These are phyloP conservation scores for Cynodonichthys magdalenae DNA, from an alignment of 2,797 vertebrate genomes.

Conservation along the genomic window DNA sequence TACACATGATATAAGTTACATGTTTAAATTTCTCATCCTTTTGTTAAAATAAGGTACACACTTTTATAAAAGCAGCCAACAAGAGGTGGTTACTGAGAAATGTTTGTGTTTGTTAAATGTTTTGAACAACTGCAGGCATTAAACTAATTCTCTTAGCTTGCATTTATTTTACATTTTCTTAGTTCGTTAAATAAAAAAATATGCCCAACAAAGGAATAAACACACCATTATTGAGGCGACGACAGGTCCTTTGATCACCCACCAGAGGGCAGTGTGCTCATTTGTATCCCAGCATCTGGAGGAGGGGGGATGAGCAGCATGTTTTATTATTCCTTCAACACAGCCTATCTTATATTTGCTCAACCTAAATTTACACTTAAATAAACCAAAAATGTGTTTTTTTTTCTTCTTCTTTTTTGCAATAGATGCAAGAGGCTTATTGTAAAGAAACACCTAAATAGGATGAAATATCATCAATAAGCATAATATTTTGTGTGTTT, in stretches of 20 bases:
- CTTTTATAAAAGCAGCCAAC: too few relatives aligned
- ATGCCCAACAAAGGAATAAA: not conserved
- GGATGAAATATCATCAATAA: too few relatives aligned
- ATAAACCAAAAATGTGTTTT: not conserved
- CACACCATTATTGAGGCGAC: constrained; percentile 95
- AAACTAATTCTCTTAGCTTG: not conserved
- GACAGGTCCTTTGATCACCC: constrained; percentile 98
- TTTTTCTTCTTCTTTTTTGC: constrained; percentile 10
- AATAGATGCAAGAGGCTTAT: not conserved
- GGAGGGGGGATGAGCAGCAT: not conserved
- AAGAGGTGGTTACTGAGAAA: too few relatives aligned
- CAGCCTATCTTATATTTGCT: not conserved
- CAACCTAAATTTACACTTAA: not conserved
- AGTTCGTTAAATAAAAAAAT: not conserved
- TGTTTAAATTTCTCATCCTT: not conserved
- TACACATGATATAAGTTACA: not conserved
- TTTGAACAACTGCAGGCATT: too few relatives aligned
- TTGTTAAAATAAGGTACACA: too few relatives aligned
- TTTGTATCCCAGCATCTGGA: constrained; percentile 98
- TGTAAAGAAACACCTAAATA: not conserved
- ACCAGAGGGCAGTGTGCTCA: constrained; percentile 96
- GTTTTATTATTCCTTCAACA: constrained; percentile 5
- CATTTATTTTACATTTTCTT: not conserved
- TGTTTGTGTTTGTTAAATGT: too few relatives aligned
- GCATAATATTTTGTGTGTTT: too few relatives aligned